Evolutionary conservation across 2,888 invertebrate species (phyloP).

Genomic region (Tachina lurida): DNA sequence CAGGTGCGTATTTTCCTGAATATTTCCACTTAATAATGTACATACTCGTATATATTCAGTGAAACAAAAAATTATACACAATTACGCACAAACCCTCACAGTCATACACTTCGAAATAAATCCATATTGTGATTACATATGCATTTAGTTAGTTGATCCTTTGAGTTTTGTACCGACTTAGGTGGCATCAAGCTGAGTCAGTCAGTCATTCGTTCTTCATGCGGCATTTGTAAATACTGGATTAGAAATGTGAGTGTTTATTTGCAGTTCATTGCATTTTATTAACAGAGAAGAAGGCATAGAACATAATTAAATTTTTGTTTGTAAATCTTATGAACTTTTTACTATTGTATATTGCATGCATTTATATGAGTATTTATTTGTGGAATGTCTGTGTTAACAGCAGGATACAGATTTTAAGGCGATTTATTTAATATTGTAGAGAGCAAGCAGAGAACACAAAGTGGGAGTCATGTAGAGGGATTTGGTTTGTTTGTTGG

Average conservation of each 20-base stretch:
- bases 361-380: neutral
- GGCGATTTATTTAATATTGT: conserved; percentile 51
- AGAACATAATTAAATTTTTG: conserved; percentile 68
- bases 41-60: conserved; percentile 59
- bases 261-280: conserved; percentile 68
- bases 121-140: conserved; percentile 58
- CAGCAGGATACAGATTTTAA: conserved; percentile 62
- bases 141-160: conserved; percentile 57
- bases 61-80: conserved; percentile 34
- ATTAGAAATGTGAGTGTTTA: conserved; percentile 68
- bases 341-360: neutral
- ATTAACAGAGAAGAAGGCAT: conserved; percentile 47
- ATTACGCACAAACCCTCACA: neutral
- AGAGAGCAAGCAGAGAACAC: conserved; percentile 15
- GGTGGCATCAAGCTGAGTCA: conserved; percentile 67
- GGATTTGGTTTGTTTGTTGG: conserved; percentile 18
- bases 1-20: conserved; percentile 43
- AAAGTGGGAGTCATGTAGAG: conserved; percentile 56
- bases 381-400: conserved; percentile 36
- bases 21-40: conserved; percentile 59
- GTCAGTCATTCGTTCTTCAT: conserved; percentile 40
- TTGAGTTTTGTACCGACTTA: conserved; percentile 61
- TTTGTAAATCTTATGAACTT: conserved; percentile 31
- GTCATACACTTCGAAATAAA: neutral
- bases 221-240: conserved; percentile 58